Conservation (phyloP, 2,888 invertebrate genomes). For the Monochamus alternatus region DNA sequence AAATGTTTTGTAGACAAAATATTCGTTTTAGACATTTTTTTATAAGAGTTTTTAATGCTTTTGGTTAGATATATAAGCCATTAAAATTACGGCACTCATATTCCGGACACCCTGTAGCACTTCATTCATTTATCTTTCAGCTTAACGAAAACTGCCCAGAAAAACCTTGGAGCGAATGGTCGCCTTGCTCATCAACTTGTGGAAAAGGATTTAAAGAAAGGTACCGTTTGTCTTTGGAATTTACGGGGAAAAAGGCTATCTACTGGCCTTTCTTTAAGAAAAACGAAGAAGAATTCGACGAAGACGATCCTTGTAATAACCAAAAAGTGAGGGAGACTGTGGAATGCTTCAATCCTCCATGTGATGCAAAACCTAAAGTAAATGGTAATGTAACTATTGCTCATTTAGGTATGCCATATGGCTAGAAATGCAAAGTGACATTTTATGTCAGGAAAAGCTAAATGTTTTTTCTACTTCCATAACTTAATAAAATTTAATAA, state of each 20-base stretch:
- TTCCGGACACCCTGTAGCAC: no score
- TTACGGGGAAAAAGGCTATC: constrained; percentile 50
- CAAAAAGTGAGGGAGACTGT: constrained; percentile 73
- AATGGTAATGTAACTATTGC: constrained; percentile 12
- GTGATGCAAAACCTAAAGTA: constrained; percentile 51
- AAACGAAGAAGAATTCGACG: constrained; percentile 65
- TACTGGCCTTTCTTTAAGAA: constrained; percentile 57
- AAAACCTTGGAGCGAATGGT: constrained; percentile 86
- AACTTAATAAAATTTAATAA: no score
- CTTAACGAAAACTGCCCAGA: constrained; percentile 74
- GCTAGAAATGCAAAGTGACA: no score
- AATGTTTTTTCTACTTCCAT: no score
- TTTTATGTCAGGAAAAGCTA: no score
- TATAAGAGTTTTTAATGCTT: no score
- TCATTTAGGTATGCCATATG: no score
- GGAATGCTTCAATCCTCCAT: constrained; percentile 66
- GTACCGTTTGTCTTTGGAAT: constrained; percentile 70
- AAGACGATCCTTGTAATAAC: constrained; percentile 70
- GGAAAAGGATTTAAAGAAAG: constrained; percentile 82
- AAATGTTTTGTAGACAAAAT: no score
- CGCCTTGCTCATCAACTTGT: constrained; percentile 85
- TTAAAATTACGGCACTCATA: no score
- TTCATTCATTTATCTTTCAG: constrained; percentile 15
- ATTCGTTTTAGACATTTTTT: no score
- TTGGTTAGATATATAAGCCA: no score